Conservation (phyloP, 2,888 invertebrate genomes). For the Ectobius pallidus region DNA sequence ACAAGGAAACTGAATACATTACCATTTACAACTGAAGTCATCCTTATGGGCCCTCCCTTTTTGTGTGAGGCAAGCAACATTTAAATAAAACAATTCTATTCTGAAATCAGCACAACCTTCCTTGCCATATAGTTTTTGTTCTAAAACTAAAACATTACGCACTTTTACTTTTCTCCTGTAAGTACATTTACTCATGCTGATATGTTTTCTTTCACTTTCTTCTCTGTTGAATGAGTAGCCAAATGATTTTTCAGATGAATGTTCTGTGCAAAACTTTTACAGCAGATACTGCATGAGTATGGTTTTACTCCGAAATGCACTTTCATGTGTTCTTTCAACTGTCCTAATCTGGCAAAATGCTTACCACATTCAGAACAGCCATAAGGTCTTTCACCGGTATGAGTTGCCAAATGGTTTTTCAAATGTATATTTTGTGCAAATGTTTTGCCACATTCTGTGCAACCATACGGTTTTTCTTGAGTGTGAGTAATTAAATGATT, state of each 20-base stretch:
- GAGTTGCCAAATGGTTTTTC: slow-evolving; percentile 17
- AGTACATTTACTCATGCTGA: no score
- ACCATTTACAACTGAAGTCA: no score
- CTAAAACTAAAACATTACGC: no score
- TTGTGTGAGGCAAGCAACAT: no score
- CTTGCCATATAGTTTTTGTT: no score
- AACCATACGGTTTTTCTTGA: slow-evolving; percentile 29
- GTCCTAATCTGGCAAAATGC: slow-evolving; percentile 17
- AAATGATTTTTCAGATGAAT: slow-evolving; percentile 24
- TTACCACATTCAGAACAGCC: slow-evolving; percentile 19
- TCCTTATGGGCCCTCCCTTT: no score
- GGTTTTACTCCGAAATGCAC: slow-evolving; percentile 14
- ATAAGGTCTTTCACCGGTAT: slow-evolving; percentile 18
- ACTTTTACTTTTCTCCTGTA: no score
- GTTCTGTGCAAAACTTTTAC: slow-evolving; percentile 8
- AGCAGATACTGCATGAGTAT: neutral
- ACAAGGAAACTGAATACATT: no score
- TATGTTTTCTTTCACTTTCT: no score
- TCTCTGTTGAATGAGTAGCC: neutral
- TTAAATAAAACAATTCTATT: no score
- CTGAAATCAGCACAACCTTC: no score
- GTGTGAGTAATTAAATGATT: slow-evolving; percentile 27
- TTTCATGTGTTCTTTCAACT: slow-evolving; percentile 22
- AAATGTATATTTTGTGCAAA: slow-evolving; percentile 30
- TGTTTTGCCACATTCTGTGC: slow-evolving; percentile 29